Conservation (phyloP, 2,888 invertebrate species). For the Chelonus formosanus region DNA sequence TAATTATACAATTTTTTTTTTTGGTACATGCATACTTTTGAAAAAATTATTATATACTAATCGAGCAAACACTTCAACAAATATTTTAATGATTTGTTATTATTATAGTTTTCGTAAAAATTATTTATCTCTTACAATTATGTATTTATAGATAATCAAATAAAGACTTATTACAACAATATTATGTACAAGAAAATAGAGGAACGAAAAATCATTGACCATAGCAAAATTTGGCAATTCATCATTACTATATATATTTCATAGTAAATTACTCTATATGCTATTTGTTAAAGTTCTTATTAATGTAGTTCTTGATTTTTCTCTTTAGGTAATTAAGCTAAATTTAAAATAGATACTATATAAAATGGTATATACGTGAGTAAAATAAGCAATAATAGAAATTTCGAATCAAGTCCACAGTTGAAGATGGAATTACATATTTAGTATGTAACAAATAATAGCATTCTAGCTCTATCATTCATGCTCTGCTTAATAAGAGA, state of each 20-base stretch:
- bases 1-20: neutral
- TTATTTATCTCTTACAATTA: slow-evolving; percentile 29
- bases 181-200: slow-evolving; percentile 44
- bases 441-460: slow-evolving; percentile 17
- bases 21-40: neutral
- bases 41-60: slow-evolving; percentile 4
- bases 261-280: slow-evolving; percentile 14
- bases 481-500: neutral
- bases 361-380: slow-evolving; percentile 1
- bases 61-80: neutral
- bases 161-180: slow-evolving; percentile 40
- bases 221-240: neutral
- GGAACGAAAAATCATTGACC: slow-evolving; percentile 39
- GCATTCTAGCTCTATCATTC: slow-evolving; percentile 12
- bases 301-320: slow-evolving; percentile 3
- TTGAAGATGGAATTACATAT: too few relatives aligned
- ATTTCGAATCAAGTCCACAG: too few relatives aligned
- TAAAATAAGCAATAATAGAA: too few relatives aligned
- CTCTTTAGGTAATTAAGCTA: slow-evolving; percentile 9
- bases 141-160: slow-evolving; percentile 37
- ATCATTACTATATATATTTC: neutral
- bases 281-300: slow-evolving; percentile 1
- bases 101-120: slow-evolving; percentile 40
- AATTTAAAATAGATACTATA: slow-evolving; percentile 5
- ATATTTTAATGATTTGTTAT: slow-evolving; percentile 16